Evolutionary conservation across 2,113 vertebrate genomes (phyloP).

Genomic region (Sprattus sprattus): DNA sequence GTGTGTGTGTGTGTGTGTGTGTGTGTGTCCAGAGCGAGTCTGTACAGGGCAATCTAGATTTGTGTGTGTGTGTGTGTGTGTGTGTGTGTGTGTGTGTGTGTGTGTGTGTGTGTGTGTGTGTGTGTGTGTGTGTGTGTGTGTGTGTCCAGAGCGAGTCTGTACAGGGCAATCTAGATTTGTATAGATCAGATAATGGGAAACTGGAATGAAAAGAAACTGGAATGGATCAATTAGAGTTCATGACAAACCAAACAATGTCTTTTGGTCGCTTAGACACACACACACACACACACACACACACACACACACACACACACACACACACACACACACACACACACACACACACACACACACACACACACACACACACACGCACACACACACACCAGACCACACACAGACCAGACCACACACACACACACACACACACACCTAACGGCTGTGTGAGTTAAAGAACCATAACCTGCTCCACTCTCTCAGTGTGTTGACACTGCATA

Average conservation of each 20-base stretch:
- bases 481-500: neutral
- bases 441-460: neutral
- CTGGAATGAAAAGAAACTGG: neutral
- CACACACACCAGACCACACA: neutral
- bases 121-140: too few species aligned
- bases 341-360: neutral
- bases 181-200: neutral
- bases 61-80: too few species aligned
- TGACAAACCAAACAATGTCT: neutral
- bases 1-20: too few species aligned
- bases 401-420: neutral
- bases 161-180: neutral
- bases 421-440: neutral
- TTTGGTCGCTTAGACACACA: neutral
- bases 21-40: too few species aligned
- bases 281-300: neutral
- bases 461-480: neutral
- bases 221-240: neutral
- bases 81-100: too few species aligned
- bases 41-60: too few species aligned
- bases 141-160: too few species aligned
- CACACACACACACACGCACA: neutral
- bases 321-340: neutral
- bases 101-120: too few species aligned
- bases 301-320: neutral